These are phyloP conservation scores for Epinephelus moara DNA, from an alignment of 2,113 vertebrate species.

Conservation along the genomic window DNA sequence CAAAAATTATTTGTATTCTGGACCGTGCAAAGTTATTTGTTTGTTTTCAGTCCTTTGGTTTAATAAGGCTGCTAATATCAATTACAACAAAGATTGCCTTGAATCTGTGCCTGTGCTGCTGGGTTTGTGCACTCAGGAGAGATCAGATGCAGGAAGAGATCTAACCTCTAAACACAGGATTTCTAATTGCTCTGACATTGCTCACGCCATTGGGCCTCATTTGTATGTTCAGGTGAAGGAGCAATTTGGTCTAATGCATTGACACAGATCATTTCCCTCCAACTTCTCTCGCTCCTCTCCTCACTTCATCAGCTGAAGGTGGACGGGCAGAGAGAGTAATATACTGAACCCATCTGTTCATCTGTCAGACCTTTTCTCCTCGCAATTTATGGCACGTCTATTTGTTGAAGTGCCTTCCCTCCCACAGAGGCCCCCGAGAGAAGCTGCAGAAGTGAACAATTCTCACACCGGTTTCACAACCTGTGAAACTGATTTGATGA, in stretches of 20 bases:
- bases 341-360: conserved; percentile 83
- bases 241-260: conserved; percentile 81
- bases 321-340: conserved; percentile 78
- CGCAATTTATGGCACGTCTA: conserved; percentile 79
- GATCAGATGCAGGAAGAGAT: conserved; percentile 62
- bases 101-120: conserved; percentile 43
- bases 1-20: conserved; percentile 56
- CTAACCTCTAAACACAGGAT: conserved; percentile 73
- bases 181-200: conserved; percentile 81
- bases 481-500: conserved; percentile 69
- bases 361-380: conserved; percentile 82
- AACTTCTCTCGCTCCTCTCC: conserved; percentile 67
- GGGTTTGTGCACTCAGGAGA: conserved; percentile 39
- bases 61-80: conserved; percentile 73
- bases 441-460: conserved; percentile 69
- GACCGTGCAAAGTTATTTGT: conserved; percentile 55
- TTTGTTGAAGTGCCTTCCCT: conserved; percentile 77
- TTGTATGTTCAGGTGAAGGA: conserved; percentile 82
- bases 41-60: conserved; percentile 71
- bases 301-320: conserved; percentile 74
- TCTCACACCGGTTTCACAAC: conserved; percentile 69
- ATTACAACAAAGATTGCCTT: conserved; percentile 69
- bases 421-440: conserved; percentile 57
- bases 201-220: conserved; percentile 78
- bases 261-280: conserved; percentile 82